Conservation (phyloP, 2,113 vertebrate genomes). For the Neopipo cinnamomea region DNA sequence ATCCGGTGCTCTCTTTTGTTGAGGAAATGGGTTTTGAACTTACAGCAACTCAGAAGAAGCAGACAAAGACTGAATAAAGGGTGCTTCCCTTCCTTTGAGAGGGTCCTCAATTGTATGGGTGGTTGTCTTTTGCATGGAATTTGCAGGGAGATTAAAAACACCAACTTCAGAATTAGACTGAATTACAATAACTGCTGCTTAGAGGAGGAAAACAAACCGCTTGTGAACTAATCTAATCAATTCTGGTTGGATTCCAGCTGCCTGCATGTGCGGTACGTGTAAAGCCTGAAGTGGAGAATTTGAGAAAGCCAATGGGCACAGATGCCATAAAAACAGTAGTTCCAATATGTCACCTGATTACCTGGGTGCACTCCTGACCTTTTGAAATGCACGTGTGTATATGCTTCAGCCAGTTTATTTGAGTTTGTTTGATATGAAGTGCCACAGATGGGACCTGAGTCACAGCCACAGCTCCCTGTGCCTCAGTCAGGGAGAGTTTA, state of each 20-base stretch:
- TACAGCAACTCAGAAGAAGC: background rate
- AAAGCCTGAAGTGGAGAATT: background rate
- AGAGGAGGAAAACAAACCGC: background rate
- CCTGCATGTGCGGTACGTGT: background rate
- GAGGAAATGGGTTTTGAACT: background rate
- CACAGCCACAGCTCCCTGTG: background rate
- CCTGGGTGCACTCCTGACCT: background rate
- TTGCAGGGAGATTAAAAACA: background rate
- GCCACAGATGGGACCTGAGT: background rate
- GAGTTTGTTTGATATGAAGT: background rate
- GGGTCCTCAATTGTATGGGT: background rate
- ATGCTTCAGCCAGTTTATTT: background rate
- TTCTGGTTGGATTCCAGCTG: background rate
- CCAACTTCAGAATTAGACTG: background rate
- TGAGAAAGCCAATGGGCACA: background rate
- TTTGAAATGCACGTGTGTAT: background rate
- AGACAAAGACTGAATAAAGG: background rate
- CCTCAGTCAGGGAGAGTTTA: background rate
- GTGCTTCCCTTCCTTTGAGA: background rate
- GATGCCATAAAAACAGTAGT: background rate
- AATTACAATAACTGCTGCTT: background rate
- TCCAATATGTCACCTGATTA: background rate
- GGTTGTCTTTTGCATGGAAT: background rate
- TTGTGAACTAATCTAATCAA: background rate
- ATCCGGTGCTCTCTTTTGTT: background rate